These are phyloP conservation scores for Mallateleia sp. DNA, from an alignment of 2,888 invertebrate species.

Conservation along the genomic window DNA sequence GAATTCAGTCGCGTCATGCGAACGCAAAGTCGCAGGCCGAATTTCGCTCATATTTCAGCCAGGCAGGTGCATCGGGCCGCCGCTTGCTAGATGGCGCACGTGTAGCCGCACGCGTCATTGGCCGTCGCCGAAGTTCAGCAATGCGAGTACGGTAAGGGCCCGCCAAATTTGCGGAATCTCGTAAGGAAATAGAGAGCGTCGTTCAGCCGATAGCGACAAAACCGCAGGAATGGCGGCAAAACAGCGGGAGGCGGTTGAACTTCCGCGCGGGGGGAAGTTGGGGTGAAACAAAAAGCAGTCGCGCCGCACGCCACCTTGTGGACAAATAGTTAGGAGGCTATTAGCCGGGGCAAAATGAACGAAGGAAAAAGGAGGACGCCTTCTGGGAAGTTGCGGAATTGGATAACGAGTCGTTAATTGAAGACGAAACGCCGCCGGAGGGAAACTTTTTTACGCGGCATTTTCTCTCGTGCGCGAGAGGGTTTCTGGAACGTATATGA, in stretches of 20 bases:
- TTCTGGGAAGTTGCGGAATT: conserved; percentile 72
- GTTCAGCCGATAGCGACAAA: conserved; percentile 45
- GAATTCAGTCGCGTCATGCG: conserved; percentile 53
- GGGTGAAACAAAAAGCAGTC: conserved; percentile 29
- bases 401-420: conserved; percentile 74
- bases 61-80: conserved; percentile 32
- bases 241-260: conserved; percentile 3
- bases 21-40: conserved; percentile 48
- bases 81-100: conserved; percentile 35
- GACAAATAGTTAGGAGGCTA: conserved; percentile 62
- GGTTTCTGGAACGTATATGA: too few relatives aligned
- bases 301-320: conserved; percentile 58
- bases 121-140: conserved; percentile 7
- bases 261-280: conserved; percentile 20
- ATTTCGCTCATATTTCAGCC: conserved; percentile 48
- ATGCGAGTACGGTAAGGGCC: neutral
- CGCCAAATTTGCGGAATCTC: conserved; percentile 58
- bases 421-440: conserved; percentile 47
- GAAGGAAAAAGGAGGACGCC: conserved; percentile 57
- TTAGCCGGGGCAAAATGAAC: conserved; percentile 46
- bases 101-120: neutral
- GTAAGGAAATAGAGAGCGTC: conserved; percentile 8
- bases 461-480: too few relatives aligned
- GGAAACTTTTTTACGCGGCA: conserved; percentile 20
- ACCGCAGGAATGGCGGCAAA: conserved; percentile 52